Conservation (phyloP, 2,888 invertebrate genomes). For the Drosophila pseudotalamancana region DNA sequence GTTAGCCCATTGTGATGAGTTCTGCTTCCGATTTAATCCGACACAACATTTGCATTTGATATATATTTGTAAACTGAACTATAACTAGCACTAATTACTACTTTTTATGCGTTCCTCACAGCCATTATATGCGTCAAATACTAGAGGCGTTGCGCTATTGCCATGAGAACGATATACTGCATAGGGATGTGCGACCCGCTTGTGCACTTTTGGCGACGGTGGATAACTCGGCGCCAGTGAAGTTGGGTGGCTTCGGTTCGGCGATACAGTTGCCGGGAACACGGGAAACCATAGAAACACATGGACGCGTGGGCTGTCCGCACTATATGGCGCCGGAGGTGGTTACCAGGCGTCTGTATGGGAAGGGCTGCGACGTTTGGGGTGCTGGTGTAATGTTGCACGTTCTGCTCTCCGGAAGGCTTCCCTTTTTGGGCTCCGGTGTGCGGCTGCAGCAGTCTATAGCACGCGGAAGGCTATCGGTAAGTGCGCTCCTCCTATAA, state of each 20-base stretch:
- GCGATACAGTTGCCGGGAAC: slow-evolving; percentile 96
- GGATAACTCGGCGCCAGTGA: slow-evolving; percentile 99
- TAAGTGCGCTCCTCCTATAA: slow-evolving; percentile 83
- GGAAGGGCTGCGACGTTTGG: slow-evolving; percentile 99
- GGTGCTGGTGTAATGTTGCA: slow-evolving; percentile 97
- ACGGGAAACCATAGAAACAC: slow-evolving; percentile 87
- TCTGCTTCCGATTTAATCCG: too few relatives aligned
- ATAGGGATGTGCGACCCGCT: slow-evolving; percentile 98
- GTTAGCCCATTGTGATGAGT: too few relatives aligned
- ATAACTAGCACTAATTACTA: slow-evolving; percentile 57
- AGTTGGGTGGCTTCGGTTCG: slow-evolving; percentile 98
- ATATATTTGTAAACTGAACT: not conserved
- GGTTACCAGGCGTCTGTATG: slow-evolving; percentile 94
- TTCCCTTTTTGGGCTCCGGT: slow-evolving; percentile 98
- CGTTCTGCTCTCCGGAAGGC: slow-evolving; percentile 95
- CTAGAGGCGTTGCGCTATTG: slow-evolving; percentile 98
- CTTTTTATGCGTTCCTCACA: slow-evolving; percentile 83
- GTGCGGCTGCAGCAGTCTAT: slow-evolving; percentile 96
- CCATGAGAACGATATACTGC: slow-evolving; percentile 98
- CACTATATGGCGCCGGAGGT: slow-evolving; percentile 99
- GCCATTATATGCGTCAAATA: slow-evolving; percentile 99
- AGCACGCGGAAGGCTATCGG: slow-evolving; percentile 92
- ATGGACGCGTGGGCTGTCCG: slow-evolving; percentile 95
- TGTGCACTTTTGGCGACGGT: slow-evolving; percentile 97
- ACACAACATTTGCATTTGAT: too few relatives aligned